Conservation (phyloP, 2,888 invertebrate species). For the Zygothrica quintamaculata region DNA sequence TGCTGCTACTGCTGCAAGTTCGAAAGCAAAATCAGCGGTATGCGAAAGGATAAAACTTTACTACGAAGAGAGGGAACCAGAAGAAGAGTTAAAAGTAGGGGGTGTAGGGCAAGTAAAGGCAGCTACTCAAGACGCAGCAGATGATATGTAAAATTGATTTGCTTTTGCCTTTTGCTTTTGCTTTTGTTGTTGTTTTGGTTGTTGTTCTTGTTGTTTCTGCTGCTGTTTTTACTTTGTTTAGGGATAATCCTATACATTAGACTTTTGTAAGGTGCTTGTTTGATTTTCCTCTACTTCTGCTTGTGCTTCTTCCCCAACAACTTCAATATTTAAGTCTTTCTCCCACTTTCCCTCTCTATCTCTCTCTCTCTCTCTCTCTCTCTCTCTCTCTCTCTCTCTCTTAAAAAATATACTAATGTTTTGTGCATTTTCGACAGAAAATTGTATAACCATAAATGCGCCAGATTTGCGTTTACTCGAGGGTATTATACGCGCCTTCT, state of each 20-base stretch:
- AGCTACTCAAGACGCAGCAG: conserved; percentile 13
- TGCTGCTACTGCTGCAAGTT: no score
- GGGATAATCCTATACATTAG: conserved; percentile 78
- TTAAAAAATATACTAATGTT: conserved; percentile 40
- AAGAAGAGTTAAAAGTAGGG: no score
- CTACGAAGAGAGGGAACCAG: no score
- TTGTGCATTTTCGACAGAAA: conserved; percentile 60
- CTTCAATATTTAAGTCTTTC: background rate
- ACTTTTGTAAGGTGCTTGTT: conserved; percentile 69
- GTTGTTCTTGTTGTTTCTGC: background rate
- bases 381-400: conserved; percentile 22
- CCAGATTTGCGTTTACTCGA: conserved; percentile 76
- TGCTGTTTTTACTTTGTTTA: conserved; percentile 68
- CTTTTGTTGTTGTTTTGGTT: conserved; percentile 8
- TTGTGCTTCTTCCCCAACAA: conserved; percentile 1
- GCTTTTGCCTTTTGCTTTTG: conserved; percentile 43
- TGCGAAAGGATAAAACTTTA: conserved; percentile 64
- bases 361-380: conserved; percentile 23
- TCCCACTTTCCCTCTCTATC: conserved; percentile 27
- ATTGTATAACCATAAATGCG: conserved; percentile 77
- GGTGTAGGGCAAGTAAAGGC: no score
- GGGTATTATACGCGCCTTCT: conserved; percentile 63
- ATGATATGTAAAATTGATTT: conserved; percentile 77
- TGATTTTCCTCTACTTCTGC: conserved; percentile 47
- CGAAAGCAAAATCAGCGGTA: conserved; percentile 49